phyloP scores from a whole-genome alignment of 2,797 vertebrate species.

The Apodemus agrarius region DNA sequence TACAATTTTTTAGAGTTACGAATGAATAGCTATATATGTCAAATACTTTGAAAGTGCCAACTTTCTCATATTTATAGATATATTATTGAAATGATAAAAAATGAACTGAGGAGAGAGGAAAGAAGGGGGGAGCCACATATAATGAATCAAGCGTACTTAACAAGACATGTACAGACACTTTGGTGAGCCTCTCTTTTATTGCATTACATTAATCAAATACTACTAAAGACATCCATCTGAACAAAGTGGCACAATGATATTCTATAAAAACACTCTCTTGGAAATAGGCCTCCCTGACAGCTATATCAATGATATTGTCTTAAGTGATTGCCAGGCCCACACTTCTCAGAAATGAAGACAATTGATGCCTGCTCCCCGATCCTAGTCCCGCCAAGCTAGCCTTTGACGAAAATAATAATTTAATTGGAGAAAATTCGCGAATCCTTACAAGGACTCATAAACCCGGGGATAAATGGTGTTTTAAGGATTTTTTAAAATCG shows the following conservation, averaged over 20 bases:
- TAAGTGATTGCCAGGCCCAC: slow-evolving; percentile 91
- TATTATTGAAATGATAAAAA: slow-evolving; percentile 92
- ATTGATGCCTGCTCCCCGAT: slow-evolving; percentile 90
- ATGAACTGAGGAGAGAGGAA: slow-evolving; percentile 89
- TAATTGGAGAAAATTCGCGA: slow-evolving; percentile 93
- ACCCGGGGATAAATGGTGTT: slow-evolving; percentile 89
- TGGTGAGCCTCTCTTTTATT: slow-evolving; percentile 94
- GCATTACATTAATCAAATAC: slow-evolving; percentile 94
- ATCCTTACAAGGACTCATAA: slow-evolving; percentile 91
- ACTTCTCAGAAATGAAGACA: slow-evolving; percentile 94
- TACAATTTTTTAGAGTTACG: slow-evolving; percentile 90
- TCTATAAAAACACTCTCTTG: slow-evolving; percentile 89
- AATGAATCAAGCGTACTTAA: slow-evolving; percentile 94
- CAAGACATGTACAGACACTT: slow-evolving; percentile 92
- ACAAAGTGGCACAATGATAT: slow-evolving; percentile 90
- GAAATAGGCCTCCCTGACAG: slow-evolving; percentile 90
- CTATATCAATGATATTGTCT: slow-evolving; percentile 91
- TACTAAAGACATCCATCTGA: slow-evolving; percentile 91
- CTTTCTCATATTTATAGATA: slow-evolving; percentile 92
- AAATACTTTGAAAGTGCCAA: slow-evolving; percentile 90
- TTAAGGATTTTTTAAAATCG: slow-evolving; percentile 82
- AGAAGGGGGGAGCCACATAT: slow-evolving; percentile 90
- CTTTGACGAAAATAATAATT: slow-evolving; percentile 92
- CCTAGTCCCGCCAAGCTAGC: slow-evolving; percentile 69
- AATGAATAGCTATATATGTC: slow-evolving; percentile 91